Conservation (phyloP, 2,888 invertebrate species). For the Temnothorax ravouxi region DNA sequence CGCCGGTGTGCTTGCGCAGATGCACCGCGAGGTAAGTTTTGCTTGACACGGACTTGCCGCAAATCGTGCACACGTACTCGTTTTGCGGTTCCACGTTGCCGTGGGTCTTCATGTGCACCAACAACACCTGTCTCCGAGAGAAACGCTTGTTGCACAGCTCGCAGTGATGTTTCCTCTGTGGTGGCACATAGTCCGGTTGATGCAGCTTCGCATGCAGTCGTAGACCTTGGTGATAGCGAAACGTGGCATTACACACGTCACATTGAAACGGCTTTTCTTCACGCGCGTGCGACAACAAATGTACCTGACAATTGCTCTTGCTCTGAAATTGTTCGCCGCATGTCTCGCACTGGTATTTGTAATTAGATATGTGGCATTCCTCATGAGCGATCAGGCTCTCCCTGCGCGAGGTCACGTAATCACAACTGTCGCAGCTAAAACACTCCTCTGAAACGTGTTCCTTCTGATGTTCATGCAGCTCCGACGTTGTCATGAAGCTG, state of each 20-base stretch:
- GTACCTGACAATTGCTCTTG: slow-evolving; percentile 81
- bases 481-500: slow-evolving; percentile 64
- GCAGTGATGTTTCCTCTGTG: slow-evolving; percentile 85
- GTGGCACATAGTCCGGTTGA: slow-evolving; percentile 85
- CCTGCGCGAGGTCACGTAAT: slow-evolving; percentile 79
- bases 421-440: slow-evolving; percentile 81
- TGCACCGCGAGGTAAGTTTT: slow-evolving; percentile 89
- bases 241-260: slow-evolving; percentile 84
- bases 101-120: slow-evolving; percentile 85
- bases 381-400: slow-evolving; percentile 81
- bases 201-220: slow-evolving; percentile 84
- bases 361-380: slow-evolving; percentile 81
- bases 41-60: slow-evolving; percentile 89
- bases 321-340: slow-evolving; percentile 83
- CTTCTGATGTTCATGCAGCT: slow-evolving; percentile 72
- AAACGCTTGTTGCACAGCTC: slow-evolving; percentile 85
- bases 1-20: slow-evolving; percentile 89
- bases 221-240: slow-evolving; percentile 84
- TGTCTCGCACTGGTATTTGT: slow-evolving; percentile 83
- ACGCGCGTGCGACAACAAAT: slow-evolving; percentile 79
- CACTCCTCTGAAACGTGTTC: slow-evolving; percentile 75
- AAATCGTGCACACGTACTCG: slow-evolving; percentile 89
- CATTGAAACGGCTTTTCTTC: slow-evolving; percentile 85
- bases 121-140: slow-evolving; percentile 84
- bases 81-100: slow-evolving; percentile 84